phyloP scores from a whole-genome alignment of 2,797 vertebrate genomes.

The Clarias fuscus region DNA sequence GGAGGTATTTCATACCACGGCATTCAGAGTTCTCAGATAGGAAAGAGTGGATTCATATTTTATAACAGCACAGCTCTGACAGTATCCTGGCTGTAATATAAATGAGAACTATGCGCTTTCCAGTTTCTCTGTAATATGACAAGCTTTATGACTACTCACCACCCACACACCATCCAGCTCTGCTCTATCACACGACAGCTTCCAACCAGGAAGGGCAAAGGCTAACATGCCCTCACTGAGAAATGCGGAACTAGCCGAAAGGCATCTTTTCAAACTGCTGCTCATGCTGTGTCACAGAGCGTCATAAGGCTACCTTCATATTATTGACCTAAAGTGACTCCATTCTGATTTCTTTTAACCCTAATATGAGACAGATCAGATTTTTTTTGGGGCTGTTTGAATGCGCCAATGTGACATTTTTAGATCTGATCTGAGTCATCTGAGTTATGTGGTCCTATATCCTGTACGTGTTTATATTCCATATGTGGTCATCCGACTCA shows the following conservation, averaged over 20 bases:
- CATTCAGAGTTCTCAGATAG: not conserved
- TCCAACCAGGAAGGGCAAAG: not conserved
- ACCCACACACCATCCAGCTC: not conserved
- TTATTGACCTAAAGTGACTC: no score
- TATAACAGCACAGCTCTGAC: not conserved
- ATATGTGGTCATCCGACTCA: no score
- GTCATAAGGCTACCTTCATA: no score
- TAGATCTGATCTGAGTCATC: no score
- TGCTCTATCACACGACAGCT: not conserved
- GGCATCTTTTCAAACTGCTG: not conserved
- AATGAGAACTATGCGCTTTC: not conserved
- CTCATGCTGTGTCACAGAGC: not conserved
- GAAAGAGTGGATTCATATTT: slow-evolving; percentile 4
- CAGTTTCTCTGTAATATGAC: slow-evolving; percentile 5
- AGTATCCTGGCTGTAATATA: not conserved
- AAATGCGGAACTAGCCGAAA: not conserved
- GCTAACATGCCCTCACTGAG: not conserved
- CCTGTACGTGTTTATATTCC: no score
- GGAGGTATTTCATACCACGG: not conserved
- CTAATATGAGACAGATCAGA: no score
- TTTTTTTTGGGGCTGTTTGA: no score
- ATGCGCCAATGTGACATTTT: no score
- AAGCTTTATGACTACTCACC: not conserved
- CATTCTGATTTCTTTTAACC: no score
- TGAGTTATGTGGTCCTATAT: no score